phyloP scores from a whole-genome alignment of 2,888 invertebrate genomes.

The Mythimna albipuncta region DNA sequence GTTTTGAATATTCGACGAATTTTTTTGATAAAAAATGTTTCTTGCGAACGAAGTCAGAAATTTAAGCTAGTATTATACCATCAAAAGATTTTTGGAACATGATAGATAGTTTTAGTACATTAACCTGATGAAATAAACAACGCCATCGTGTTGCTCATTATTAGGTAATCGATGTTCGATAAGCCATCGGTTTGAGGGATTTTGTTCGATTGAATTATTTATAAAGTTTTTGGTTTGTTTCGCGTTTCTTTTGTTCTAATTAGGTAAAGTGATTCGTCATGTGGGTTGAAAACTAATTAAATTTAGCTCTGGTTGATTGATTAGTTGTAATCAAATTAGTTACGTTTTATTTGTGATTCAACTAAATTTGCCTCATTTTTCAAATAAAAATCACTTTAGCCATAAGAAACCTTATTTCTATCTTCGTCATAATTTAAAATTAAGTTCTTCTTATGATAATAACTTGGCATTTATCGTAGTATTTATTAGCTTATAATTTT shows the following conservation, averaged over 20 bases:
- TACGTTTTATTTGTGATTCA: neutral
- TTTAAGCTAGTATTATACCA: neutral
- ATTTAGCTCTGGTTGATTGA: neutral
- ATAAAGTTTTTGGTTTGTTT: constrained; percentile 23
- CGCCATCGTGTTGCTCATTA: constrained; percentile 40
- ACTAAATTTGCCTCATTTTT: neutral
- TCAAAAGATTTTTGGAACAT: neutral
- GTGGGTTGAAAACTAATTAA: neutral
- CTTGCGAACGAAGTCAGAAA: no score
- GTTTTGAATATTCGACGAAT: no score
- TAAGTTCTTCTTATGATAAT: no score
- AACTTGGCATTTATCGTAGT: no score
- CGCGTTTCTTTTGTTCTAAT: constrained; percentile 4
- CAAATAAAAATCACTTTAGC: no score
- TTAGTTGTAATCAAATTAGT: neutral
- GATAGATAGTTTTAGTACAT: constrained; percentile 6
- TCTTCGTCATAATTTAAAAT: no score
- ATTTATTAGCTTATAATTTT: no score
- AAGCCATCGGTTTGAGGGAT: constrained; percentile 28
- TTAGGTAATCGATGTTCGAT: constrained; percentile 37
- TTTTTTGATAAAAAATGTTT: no score
- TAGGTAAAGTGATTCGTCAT: constrained; percentile 5
- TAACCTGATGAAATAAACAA: constrained; percentile 22
- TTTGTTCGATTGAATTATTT: constrained; percentile 33
- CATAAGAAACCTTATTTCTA: no score